Evolutionary conservation across 2,113 vertebrate species (phyloP), one percentile per base, ranked within the genome.

Genomic region (Ochotona curzoniae): DNA sequence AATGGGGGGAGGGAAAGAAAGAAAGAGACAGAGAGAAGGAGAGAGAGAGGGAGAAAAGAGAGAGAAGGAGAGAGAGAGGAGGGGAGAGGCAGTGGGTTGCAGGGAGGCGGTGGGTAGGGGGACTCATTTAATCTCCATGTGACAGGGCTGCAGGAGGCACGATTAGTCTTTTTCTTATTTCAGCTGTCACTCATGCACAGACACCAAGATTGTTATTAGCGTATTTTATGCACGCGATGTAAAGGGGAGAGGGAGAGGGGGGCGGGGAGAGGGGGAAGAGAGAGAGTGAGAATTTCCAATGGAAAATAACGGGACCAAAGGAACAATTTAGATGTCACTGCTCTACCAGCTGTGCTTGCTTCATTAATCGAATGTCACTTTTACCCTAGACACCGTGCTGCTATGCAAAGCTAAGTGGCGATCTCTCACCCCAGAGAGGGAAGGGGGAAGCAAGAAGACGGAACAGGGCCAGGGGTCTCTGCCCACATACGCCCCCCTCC

Each of bases 181-280:
- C 97, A 98, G 98, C 98, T 98, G 98, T 98, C 98, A 98, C 98
- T 99, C 98, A 98, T 89, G 94, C 96, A 70, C n/a, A 91, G 98
- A 97, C 96, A 93, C 97, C 95, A 94, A 79, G 98, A 98, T 98
- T 98, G 98, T 98, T 98, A 98, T 99, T 98, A 98, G 96, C 64
- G 82, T 96, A 98, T 98, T 99, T 98, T 98, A 98, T 98, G 97
- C 97, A 96, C 73, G 5, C 35, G 95, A 98, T 89, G 47, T 96
- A 93, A 78, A 95, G 76, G 93, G 49, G 76, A 70, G 82, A 11
- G 17, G 51, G 25, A 1, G 25, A 94, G 95, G 49, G 70, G 76
- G 1, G 67, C 93, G 96, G 96, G 95, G 96, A 98, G 94, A 78
- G 92, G 96, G 96, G 96, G 96, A 98, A 93, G 76, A 95, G 96